Percentiles rank a stretch among this genome's conserved stretches.
Evolutionary conservation across 2,113 vertebrate genomes (phyloP).

Genomic region (Ammospiza caudacuta): DNA sequence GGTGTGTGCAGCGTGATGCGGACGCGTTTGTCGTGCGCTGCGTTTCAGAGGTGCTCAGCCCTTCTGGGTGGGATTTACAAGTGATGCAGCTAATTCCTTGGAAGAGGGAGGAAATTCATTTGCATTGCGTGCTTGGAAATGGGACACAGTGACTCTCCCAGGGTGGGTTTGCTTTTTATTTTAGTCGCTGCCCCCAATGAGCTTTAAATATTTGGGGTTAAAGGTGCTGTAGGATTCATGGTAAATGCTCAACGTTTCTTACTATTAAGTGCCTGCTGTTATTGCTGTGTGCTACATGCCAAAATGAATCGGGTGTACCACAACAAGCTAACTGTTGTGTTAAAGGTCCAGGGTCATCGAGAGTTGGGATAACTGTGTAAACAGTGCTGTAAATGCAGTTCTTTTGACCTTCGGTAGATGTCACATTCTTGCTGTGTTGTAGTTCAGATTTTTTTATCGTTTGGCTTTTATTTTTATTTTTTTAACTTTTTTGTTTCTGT

Average conservation of each 20-base stretch:
- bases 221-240: background rate
- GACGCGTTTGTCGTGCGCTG: background rate
- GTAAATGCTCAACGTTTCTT: background rate
- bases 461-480: no score
- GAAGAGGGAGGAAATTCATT: background rate
- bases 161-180: background rate
- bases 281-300: background rate
- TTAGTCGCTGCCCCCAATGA: background rate
- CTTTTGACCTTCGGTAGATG: slow-evolving; percentile 65
- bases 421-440: background rate
- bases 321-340: background rate
- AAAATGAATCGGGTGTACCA: background rate
- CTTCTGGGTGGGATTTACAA: slow-evolving; percentile 20
- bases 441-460: background rate
- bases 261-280: background rate
- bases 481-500: background rate
- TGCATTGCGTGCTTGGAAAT: background rate
- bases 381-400: slow-evolving; percentile 56
- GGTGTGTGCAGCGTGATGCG: background rate
- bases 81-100: slow-evolving; percentile 22
- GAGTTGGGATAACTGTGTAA: slow-evolving; percentile 47
- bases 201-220: background rate
- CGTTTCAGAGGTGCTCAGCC: background rate
- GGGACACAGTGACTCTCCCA: background rate
- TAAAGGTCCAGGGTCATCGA: slow-evolving; percentile 20